Evolutionary conservation across 1,140 invertebrate genomes (phyloP).

Genomic region (Drosophila bipectinata): DNA sequence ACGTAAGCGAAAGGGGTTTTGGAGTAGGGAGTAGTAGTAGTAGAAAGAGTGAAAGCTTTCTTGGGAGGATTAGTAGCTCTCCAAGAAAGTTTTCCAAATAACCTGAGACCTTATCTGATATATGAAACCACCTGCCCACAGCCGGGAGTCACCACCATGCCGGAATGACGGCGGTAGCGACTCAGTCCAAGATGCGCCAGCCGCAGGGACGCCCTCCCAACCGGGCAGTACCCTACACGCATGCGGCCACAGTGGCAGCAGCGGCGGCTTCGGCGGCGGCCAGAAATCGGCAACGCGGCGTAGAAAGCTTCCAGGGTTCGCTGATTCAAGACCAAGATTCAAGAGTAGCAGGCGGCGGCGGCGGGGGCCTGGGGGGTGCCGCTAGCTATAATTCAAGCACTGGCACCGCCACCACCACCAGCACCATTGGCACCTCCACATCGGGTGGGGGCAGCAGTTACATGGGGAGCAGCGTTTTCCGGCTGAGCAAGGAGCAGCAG

Average conservation of each 20-base stretch:
- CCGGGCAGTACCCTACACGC: conserved; percentile 13
- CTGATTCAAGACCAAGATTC: neutral
- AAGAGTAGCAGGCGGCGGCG: neutral
- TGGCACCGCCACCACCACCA: conserved; percentile 18
- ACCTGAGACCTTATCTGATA: neutral
- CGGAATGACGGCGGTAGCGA: neutral
- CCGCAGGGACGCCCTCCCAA: neutral
- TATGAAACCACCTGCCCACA: conserved; percentile 19
- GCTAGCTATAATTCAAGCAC: conserved; percentile 17
- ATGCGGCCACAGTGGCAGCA: conserved; percentile 53
- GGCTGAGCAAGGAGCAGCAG: conserved; percentile 29
- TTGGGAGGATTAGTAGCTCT: neutral
- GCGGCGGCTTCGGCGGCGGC: conserved; percentile 61
- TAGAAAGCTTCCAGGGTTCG: conserved; percentile 4
- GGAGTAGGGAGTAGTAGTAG: neutral
- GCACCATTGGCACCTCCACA: conserved; percentile 20
- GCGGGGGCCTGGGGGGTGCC: conserved; percentile 4
- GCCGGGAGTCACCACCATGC: conserved; percentile 6
- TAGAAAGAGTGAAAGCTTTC: neutral
- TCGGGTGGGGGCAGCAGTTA: neutral
- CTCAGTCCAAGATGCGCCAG: neutral
- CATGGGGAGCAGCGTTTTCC: conserved; percentile 26
- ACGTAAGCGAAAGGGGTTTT: conserved; percentile 46
- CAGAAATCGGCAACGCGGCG: conserved; percentile 37
- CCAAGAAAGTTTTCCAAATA: neutral